Conservation (phyloP, 2,797 vertebrate species). For the Schizothorax lantsangensis region DNA sequence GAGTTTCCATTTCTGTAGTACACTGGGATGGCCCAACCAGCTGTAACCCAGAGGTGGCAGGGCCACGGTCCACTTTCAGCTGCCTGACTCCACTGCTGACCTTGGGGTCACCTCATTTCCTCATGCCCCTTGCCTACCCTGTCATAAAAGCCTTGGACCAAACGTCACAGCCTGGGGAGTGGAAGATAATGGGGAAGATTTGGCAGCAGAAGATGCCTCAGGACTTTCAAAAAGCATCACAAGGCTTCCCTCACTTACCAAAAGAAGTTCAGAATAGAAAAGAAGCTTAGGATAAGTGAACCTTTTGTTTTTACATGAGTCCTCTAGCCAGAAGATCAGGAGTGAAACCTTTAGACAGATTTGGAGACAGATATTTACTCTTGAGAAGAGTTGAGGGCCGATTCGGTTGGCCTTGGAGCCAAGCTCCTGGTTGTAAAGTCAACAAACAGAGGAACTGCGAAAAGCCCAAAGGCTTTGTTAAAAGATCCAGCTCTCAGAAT, state of each 20-base stretch:
- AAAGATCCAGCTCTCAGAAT: slow-evolving; percentile 61
- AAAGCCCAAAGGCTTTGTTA: slow-evolving; percentile 67
- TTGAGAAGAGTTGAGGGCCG: slow-evolving; percentile 50
- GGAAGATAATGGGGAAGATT: slow-evolving; percentile 74
- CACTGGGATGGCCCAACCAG: slow-evolving; percentile 57
- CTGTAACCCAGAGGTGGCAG: slow-evolving; percentile 58
- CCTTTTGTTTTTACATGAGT: slow-evolving; percentile 21
- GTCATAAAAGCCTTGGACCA: slow-evolving; percentile 79
- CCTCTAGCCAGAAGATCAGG: not conserved
- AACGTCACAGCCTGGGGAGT: slow-evolving; percentile 71
- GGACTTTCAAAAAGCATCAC: slow-evolving; percentile 64
- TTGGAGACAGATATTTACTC: not conserved
- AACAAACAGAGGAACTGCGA: slow-evolving; percentile 63
- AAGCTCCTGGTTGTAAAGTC: slow-evolving; percentile 66
- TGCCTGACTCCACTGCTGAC: slow-evolving; percentile 78
- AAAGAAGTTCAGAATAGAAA: not conserved
- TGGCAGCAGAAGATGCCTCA: slow-evolving; percentile 63
- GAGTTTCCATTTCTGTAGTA: slow-evolving; percentile 49
- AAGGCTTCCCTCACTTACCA: slow-evolving; percentile 56
- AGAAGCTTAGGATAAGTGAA: not conserved
- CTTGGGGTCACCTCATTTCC: slow-evolving; percentile 86
- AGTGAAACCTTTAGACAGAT: not conserved
- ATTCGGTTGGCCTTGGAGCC: slow-evolving; percentile 57
- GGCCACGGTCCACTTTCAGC: slow-evolving; percentile 70
- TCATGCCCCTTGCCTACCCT: slow-evolving; percentile 82